Evolutionary conservation across 2,113 vertebrate species (phyloP), one percentile per base, ranked within the genome.

Genomic region (Myanophis thanlyinensis): DNA sequence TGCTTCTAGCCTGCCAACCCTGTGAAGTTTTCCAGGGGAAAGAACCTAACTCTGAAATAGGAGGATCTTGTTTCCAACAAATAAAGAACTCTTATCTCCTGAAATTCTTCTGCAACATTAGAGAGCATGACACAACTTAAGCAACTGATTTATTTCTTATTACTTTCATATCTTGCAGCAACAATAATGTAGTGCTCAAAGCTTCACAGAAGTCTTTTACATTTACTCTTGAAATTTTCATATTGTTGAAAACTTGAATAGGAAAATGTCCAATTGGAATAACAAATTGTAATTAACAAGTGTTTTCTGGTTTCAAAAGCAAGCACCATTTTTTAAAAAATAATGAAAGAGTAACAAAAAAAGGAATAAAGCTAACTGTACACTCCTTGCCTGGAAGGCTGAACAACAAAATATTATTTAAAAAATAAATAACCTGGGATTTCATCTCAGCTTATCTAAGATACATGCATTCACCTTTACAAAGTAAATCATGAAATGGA

Each of bases 61-160:
- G 5, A 87, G 23, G 11, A 51, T 87, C 10, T 53, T 35, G 15
- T 91, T 85, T 90, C 48, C 18, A 80, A n/a, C 47, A 73, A 52
- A 15, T 46, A 44, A 47, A 35, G 80, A 86, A n/a, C 5, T 47
- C n/a, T n/a, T 40, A 6, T 44, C 20, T 51, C 30, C 35, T 89
- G 46, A 30, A 47, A 47, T 89, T 30, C 15, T 85, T 92, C 25
- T 12, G 8, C 22, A 62, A 25, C 0, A 0, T 13, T 1, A 0
- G 1, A 6, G 15, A 46, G 40, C 10, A 9, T 52, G 30, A 35
- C 3, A n/a, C 15, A 12, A 6, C 12, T 89, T 85, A 47, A 23
- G 1, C 27, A 13, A 67, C 13, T 0, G 3, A 73, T 56, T 51
- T 88, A 40, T 13, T 2, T 6, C 3, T 53, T 86, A 2, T 23